Conservation (phyloP, 2,113 vertebrate species). For the Alethe diademata region DNA sequence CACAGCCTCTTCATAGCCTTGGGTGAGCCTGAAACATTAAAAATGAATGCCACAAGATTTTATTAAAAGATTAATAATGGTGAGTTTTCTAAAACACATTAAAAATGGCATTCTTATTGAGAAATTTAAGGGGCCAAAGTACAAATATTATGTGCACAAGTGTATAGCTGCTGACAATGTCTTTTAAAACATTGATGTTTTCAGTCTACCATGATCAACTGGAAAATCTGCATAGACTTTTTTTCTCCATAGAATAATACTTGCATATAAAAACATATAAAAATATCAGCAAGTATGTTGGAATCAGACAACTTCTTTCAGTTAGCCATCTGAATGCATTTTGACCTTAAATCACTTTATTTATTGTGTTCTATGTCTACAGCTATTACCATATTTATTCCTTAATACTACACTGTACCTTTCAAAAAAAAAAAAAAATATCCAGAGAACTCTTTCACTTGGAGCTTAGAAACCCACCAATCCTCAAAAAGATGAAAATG, state of each 20-base stretch:
- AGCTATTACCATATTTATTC: neutral
- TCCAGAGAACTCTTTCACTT: neutral
- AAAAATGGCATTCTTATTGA: neutral
- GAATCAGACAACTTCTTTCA: neutral
- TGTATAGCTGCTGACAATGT: neutral
- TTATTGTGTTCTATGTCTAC: neutral
- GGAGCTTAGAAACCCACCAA: neutral
- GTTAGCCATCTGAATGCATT: neutral
- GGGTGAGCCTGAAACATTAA: neutral
- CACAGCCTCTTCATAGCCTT: neutral
- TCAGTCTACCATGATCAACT: neutral
- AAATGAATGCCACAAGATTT: neutral
- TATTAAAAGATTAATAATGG: neutral
- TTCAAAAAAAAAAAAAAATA: neutral
- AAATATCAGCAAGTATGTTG: neutral
- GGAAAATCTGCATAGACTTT: neutral
- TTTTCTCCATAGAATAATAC: neutral
- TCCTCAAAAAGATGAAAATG: neutral
- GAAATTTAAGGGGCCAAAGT: neutral
- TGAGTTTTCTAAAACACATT: neutral
- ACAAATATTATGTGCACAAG: neutral
- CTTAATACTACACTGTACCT: neutral
- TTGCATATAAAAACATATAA: neutral
- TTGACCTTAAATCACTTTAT: neutral
- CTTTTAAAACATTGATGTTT: neutral